A percentile compares a stretch with the other conserved stretches of the same genome.
Conservation (phyloP, 2,888 invertebrate species). For the Orthosia incerta region DNA sequence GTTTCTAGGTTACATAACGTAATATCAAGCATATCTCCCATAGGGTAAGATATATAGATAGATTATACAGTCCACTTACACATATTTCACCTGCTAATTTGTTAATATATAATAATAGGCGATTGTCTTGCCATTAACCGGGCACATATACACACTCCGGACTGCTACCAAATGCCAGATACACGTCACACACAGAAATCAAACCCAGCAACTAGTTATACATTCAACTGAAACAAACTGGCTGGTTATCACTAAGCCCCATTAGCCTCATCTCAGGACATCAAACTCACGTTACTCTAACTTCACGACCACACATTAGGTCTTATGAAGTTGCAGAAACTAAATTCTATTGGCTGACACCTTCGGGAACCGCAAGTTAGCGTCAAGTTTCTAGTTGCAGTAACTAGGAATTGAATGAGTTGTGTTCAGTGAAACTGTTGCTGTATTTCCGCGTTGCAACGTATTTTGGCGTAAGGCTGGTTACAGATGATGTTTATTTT, state of each 20-base stretch:
- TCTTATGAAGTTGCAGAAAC: slow-evolving; percentile 13
- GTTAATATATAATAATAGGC: too few relatives aligned
- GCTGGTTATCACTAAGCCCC: not conserved
- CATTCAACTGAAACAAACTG: not conserved
- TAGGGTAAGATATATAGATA: too few relatives aligned
- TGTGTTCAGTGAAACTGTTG: slow-evolving; percentile 16
- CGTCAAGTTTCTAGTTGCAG: slow-evolving; percentile 21
- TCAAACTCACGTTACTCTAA: not conserved
- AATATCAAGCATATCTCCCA: too few relatives aligned
- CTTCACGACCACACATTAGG: slow-evolving; percentile 3
- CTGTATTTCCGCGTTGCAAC: not conserved
- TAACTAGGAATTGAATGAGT: slow-evolving; percentile 49
- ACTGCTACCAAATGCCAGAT: too few relatives aligned
- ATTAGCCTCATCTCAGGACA: not conserved
- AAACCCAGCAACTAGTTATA: too few relatives aligned
- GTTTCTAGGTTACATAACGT: too few relatives aligned
- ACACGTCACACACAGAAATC: too few relatives aligned
- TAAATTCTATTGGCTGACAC: slow-evolving; percentile 36
- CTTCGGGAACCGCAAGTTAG: slow-evolving; percentile 27
- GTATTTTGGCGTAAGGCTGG: not conserved
- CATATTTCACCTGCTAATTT: too few relatives aligned
- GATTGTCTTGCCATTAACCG: too few relatives aligned
- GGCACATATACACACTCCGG: too few relatives aligned
- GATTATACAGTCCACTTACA: too few relatives aligned
- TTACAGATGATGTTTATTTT: not conserved